These are phyloP conservation scores for Aleiodes sp. DNA, from an alignment of 1,140 invertebrate genomes.

Conservation along the genomic window DNA sequence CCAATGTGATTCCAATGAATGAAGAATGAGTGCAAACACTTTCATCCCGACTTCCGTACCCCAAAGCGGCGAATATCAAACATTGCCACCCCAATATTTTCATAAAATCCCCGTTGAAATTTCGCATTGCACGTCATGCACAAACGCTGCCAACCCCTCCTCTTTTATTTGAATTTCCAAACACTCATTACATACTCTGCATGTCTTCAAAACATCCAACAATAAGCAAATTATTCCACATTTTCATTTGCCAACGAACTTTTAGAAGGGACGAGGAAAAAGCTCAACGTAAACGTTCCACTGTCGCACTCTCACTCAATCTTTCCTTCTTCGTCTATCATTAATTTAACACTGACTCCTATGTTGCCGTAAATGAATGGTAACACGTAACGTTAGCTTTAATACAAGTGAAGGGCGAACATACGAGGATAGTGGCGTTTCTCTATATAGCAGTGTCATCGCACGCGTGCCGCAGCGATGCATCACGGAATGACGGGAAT, in stretches of 20 bases:
- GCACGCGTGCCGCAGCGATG: constrained; percentile 56
- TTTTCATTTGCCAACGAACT: constrained; percentile 2
- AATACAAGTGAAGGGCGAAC: constrained; percentile 35
- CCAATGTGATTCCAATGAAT: no score
- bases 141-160: no score
- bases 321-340: constrained; percentile 28
- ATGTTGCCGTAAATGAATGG: constrained; percentile 35
- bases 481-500: constrained; percentile 56
- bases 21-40: no score
- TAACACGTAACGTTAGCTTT: constrained; percentile 26
- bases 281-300: background rate
- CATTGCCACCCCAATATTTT: no score
- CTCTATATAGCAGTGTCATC: constrained; percentile 50
- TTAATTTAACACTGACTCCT: constrained; percentile 32
- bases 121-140: no score
- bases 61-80: no score
- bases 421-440: constrained; percentile 35
- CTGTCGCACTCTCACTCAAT: constrained; percentile 4
- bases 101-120: no score
- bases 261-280: background rate
- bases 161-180: no score
- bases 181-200: no score
- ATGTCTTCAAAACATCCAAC: no score
- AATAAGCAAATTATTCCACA: background rate
- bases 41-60: no score